These are phyloP conservation scores for Drosophila neoperkinsi DNA, from an alignment of 2,888 invertebrate species.

Conservation along the genomic window DNA sequence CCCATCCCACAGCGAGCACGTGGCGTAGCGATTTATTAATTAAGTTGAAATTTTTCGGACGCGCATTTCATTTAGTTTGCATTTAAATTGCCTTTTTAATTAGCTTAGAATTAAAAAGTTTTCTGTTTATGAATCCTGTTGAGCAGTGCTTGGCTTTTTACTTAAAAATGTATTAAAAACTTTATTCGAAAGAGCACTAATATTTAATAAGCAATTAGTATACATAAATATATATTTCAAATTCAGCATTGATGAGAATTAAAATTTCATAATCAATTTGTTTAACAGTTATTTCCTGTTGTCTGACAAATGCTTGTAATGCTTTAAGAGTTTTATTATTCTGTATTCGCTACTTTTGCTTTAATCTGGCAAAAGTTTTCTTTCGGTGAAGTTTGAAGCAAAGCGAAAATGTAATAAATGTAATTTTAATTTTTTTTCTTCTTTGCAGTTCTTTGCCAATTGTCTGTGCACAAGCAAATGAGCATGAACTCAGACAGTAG, in stretches of 20 bases:
- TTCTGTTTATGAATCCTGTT: constrained; percentile 41
- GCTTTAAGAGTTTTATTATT: constrained; percentile 18
- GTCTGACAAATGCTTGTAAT: constrained; percentile 29
- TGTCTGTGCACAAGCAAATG: constrained; percentile 65
- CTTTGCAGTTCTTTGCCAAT: constrained; percentile 48
- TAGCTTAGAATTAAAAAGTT: constrained; percentile 60
- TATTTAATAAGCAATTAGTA: constrained; percentile 47
- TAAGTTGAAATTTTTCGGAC: constrained; percentile 46
- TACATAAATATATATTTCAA: constrained; percentile 21
- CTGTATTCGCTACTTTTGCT: constrained; percentile 21
- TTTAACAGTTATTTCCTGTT: constrained; percentile 6
- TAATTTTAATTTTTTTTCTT: constrained; percentile 53
- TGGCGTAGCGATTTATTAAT: constrained; percentile 54
- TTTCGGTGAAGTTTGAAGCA: constrained; percentile 29
- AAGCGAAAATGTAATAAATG: constrained; percentile 68
- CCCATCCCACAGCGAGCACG: neutral
- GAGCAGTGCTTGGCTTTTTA: neutral
- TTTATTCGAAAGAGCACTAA: constrained; percentile 19
- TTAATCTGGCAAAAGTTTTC: constrained; percentile 37
- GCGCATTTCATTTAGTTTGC: constrained; percentile 67
- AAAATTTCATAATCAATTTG: constrained; percentile 51
- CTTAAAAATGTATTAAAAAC: constrained; percentile 45
- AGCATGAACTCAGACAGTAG: constrained; percentile 43
- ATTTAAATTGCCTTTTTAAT: constrained; percentile 71
- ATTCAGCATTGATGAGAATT: constrained; percentile 53